phyloP scores from a whole-genome alignment of 2,797 vertebrate genomes.

The Trachops cirrhosus region DNA sequence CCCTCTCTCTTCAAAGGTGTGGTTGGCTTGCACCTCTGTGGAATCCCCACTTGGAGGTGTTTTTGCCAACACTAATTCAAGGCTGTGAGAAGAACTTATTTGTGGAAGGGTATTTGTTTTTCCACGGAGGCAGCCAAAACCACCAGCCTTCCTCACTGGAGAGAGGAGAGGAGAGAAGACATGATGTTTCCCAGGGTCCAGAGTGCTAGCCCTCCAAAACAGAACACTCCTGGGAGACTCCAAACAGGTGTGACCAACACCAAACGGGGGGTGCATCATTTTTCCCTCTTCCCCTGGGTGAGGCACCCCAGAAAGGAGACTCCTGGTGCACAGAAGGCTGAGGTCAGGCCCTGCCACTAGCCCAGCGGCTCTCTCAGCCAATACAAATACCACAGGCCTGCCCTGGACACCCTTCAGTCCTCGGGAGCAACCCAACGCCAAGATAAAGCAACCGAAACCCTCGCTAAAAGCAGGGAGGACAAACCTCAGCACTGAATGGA shows the following conservation, averaged over 20 bases:
- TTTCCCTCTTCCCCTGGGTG: neutral
- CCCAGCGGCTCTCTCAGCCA: slow-evolving; percentile 69
- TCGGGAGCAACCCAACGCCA: slow-evolving; percentile 59
- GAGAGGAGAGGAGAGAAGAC: neutral
- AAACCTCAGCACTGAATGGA: slow-evolving; percentile 74
- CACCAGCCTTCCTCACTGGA: slow-evolving; percentile 58
- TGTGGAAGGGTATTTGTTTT: slow-evolving; percentile 79
- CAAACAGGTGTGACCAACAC: neutral
- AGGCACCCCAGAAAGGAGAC: slow-evolving; percentile 63
- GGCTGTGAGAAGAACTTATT: slow-evolving; percentile 74
- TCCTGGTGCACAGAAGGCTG: neutral
- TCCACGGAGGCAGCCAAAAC: slow-evolving; percentile 80
- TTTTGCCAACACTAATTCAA: slow-evolving; percentile 71
- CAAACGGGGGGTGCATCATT: neutral
- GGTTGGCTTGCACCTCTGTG: neutral
- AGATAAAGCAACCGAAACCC: slow-evolving; percentile 12
- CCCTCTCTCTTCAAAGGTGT: neutral
- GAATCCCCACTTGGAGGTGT: slow-evolving; percentile 46
- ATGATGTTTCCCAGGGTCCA: slow-evolving; percentile 21
- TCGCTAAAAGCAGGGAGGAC: slow-evolving; percentile 58
- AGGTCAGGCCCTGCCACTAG: slow-evolving; percentile 52
- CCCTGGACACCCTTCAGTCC: slow-evolving; percentile 65
- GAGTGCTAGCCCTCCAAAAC: neutral
- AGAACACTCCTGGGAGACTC: neutral
- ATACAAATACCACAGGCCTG: slow-evolving; percentile 66